Conservation (phyloP, 2,888 invertebrate species). For the Acleris holmiana region DNA sequence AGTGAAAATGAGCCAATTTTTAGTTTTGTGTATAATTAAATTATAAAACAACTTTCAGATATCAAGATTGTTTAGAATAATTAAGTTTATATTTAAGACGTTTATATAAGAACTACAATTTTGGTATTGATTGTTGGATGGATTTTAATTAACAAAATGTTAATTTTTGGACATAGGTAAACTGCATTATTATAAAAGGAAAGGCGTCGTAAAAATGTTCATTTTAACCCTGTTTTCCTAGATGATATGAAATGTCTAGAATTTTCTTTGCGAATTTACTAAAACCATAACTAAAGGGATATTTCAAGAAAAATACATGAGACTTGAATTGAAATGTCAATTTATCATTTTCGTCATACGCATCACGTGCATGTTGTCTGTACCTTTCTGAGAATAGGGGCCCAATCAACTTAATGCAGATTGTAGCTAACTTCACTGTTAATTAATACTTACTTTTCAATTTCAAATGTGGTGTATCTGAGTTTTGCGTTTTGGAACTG, state of each 20-base stretch:
- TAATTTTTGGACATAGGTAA: slow-evolving; percentile 3
- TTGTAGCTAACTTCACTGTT: slow-evolving; percentile 24
- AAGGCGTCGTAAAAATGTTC: slow-evolving; percentile 29
- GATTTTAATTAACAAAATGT: background rate
- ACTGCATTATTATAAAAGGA: slow-evolving; percentile 13
- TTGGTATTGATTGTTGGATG: background rate
- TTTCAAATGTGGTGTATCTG: too few species aligned
- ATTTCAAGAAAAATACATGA: too few species aligned
- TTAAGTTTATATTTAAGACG: background rate
- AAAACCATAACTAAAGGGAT: background rate
- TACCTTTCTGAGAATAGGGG: too few species aligned
- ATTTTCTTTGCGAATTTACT: slow-evolving; percentile 47
- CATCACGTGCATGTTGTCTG: too few species aligned
- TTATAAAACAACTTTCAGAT: background rate
- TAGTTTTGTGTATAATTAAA: background rate
- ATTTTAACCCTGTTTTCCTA: slow-evolving; percentile 68
- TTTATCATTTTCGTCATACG: too few species aligned
- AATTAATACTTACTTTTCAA: slow-evolving; percentile 5
- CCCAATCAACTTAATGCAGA: slow-evolving; percentile 51
- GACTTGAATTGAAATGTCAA: too few species aligned
- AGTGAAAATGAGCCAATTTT: background rate
- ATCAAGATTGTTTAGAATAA: too few species aligned
- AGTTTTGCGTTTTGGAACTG: too few species aligned
- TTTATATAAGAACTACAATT: background rate
- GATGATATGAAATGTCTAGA: slow-evolving; percentile 60